Base-by-base conservation (phyloP, 2,797 vertebrate species). In the Moxostoma hubbsi region DNA sequence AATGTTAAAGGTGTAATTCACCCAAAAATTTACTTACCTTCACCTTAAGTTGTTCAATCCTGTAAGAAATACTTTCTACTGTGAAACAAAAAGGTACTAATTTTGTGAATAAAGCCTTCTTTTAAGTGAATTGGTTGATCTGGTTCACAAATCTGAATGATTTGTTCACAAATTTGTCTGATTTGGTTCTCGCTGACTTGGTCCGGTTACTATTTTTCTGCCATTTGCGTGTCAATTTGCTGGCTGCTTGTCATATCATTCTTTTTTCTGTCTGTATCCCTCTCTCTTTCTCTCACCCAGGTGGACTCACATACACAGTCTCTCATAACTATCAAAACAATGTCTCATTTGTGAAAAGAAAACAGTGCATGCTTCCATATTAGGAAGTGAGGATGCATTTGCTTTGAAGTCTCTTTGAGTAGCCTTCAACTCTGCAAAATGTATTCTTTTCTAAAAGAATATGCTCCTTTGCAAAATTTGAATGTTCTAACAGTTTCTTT, bases 361-460 rank as follows among this genome's bases (percentile, higher is more conserved):
- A 66, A 67, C 74, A 36, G 47, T 61, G 63, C 70, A 79, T 54
- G 76, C 81, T 88, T 85, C 77, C 64, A 73, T 83, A 79, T 70
- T 82, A 85, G 76, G 11, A 61, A 69, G 72, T 65, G 2, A 76
- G 61, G 58, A n/a, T 75, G 68, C 80, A 77, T 81, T 77, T 82
- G 78, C 79, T 89, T 90, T 85, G 82, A 88, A 89, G 86, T 89
- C 55, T 45, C 54, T 81, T 71, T 73, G 86, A 81, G 77, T 87
- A 59, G 72, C 83, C 77, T 81, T 87, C 79, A 81, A 79, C 74
- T 72, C 70, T 75, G 65, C 87, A 85, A 85, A 82, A 73, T 64
- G 24, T 76, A 13, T 9, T n/a, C 55, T 79, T 77, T 70, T 70
- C 55, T 68, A 63, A 72, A 15, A 36, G 36, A 70, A 69, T 79